A percentile compares a stretch with the other conserved stretches of the same genome.
phyloP scores from a whole-genome alignment of 2,888 invertebrate species.

The Tipula confusa region DNA sequence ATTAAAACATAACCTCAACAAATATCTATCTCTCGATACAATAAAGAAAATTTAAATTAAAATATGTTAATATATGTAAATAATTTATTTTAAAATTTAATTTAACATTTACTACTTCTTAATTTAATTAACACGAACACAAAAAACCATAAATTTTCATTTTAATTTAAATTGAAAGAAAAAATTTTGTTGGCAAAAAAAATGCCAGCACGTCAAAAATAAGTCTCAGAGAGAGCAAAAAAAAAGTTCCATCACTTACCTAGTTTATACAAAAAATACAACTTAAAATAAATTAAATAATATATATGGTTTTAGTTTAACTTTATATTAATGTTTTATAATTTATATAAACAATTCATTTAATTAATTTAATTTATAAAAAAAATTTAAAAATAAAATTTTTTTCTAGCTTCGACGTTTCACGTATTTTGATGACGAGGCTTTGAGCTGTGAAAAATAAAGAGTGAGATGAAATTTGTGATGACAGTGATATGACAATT shows the following conservation, averaged over 20 bases:
- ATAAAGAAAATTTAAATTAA: not conserved
- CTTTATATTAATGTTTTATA: not conserved
- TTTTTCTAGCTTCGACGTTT: not conserved
- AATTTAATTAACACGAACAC: not conserved
- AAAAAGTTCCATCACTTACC: conserved; percentile 20
- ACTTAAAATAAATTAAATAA: conserved; percentile 12
- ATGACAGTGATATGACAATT: conserved; percentile 29
- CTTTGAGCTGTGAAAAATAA: conserved; percentile 30
- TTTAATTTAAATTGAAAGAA: not conserved
- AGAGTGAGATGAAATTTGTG: conserved; percentile 28
- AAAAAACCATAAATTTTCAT: not conserved
- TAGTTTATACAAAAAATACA: conserved; percentile 3
- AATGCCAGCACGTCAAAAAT: conserved; percentile 30
- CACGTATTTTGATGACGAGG: conserved; percentile 28
- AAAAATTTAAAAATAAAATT: not conserved
- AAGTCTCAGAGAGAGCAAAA: not conserved
- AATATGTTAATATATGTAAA: not conserved
- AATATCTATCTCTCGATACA: not conserved
- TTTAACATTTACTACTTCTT: not conserved
- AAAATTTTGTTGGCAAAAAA: conserved; percentile 29
- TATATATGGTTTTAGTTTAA: not conserved
- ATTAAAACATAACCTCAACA: not conserved
- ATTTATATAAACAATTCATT: not conserved
- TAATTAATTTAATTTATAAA: not conserved
- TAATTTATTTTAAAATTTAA: not conserved